phyloP scores from a whole-genome alignment of 2,888 invertebrate genomes.

The Chrysomela aeneicollis region DNA sequence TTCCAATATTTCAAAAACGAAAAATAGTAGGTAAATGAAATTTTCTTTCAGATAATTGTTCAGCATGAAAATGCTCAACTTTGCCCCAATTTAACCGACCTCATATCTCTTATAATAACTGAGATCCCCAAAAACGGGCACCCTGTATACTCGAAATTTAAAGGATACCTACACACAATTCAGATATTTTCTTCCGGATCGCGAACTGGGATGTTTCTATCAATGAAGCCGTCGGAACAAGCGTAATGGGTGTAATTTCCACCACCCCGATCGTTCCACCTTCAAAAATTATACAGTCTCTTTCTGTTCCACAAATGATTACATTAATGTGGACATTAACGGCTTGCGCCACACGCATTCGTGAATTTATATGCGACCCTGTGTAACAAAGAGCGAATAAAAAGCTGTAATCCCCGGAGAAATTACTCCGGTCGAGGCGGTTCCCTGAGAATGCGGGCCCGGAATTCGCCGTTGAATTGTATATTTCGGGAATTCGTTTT shows the following conservation, averaged over 20 bases:
- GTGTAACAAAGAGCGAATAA: conserved; percentile 35
- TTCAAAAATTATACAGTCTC: conserved; percentile 28
- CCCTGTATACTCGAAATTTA: no score
- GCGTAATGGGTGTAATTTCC: neutral
- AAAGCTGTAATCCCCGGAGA: conserved; percentile 38
- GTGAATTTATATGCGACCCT: conserved; percentile 33
- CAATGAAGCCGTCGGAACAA: neutral
- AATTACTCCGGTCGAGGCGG: conserved; percentile 29
- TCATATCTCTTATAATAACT: no score
- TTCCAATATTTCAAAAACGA: no score
- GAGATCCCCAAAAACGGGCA: no score
- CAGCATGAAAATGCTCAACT: no score
- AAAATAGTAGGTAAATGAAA: no score
- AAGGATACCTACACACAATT: no score
- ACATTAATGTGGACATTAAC: conserved; percentile 32
- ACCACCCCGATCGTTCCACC: neutral
- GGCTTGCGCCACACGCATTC: conserved; percentile 27
- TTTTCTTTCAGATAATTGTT: no score
- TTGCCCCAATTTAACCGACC: no score
- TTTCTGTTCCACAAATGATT: conserved; percentile 32
- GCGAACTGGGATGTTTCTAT: no score
- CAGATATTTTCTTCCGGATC: no score
- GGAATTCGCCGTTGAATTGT: conserved; percentile 33
- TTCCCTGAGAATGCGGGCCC: conserved; percentile 21
- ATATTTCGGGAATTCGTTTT: conserved; percentile 36